Conservation (phyloP, 2,888 invertebrate species). For the Agonopterix alstromeriana region DNA sequence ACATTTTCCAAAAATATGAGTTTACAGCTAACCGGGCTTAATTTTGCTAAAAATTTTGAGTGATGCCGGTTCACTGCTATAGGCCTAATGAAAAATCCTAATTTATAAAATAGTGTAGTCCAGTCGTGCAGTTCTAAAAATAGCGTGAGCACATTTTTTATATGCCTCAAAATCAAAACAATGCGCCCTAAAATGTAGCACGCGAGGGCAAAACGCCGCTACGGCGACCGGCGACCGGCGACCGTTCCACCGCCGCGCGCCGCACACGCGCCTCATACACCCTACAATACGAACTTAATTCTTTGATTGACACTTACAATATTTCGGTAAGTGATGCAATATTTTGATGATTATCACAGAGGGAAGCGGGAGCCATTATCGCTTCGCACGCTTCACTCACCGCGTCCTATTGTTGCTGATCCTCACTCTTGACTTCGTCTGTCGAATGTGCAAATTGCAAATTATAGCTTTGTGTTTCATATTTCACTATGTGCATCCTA, state of each 20-base stretch:
- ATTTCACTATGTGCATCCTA: too few species aligned
- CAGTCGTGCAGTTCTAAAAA: constrained; percentile 9
- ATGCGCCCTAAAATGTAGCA: constrained; percentile 53
- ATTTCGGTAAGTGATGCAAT: constrained; percentile 78
- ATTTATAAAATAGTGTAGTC: background rate
- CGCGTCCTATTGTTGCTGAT: constrained; percentile 29
- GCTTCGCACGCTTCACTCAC: constrained; percentile 44
- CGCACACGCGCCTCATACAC: constrained; percentile 38
- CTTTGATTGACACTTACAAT: constrained; percentile 78
- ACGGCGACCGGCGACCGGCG: constrained; percentile 43
- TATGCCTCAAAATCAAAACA: constrained; percentile 62
- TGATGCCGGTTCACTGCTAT: background rate
- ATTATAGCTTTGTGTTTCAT: too few species aligned
- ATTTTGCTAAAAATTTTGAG: too few species aligned
- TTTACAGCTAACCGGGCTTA: too few species aligned
- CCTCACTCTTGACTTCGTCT: constrained; percentile 27
- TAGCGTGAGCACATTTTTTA: constrained; percentile 40
- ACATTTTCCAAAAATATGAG: too few species aligned
- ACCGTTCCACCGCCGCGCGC: constrained; percentile 27
- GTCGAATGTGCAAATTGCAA: background rate
- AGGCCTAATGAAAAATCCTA: too few species aligned
- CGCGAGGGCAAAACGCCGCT: constrained; percentile 29
- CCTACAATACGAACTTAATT: constrained; percentile 70
- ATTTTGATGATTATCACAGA: constrained; percentile 73
- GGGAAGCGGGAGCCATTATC: constrained; percentile 47